Conservation (phyloP, 2,113 vertebrate genomes). For the Lepisosteus osseus region DNA sequence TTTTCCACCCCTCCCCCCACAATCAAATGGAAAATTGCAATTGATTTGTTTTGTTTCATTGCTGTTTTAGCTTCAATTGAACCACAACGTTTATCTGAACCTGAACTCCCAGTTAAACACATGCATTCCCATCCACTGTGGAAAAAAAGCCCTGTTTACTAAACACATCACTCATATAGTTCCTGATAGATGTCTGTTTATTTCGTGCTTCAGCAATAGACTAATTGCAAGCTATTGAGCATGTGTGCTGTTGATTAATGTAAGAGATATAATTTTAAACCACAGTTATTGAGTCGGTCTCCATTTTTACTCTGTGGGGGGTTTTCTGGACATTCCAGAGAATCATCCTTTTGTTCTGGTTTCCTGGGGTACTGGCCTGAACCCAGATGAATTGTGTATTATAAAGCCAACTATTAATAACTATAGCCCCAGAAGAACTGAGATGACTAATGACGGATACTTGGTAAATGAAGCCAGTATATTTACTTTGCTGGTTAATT, state of each 20-base stretch:
- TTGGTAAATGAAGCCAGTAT: neutral
- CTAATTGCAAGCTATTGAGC: conserved; percentile 10
- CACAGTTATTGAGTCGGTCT: neutral
- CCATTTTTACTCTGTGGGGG: neutral
- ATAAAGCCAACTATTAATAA: neutral
- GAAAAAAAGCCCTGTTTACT: neutral
- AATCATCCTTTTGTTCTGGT: conserved; percentile 7
- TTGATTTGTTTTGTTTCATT: conserved; percentile 27
- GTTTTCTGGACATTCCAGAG: neutral
- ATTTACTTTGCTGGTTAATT: neutral
- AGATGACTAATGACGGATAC: neutral
- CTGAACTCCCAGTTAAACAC: conserved; percentile 14
- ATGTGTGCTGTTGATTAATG: conserved; percentile 13
- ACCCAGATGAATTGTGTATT: neutral
- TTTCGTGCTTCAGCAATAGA: conserved; percentile 16
- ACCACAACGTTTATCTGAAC: conserved; percentile 17
- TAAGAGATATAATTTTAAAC: conserved; percentile 19
- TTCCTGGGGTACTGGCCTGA: neutral
- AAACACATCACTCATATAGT: conserved; percentile 22
- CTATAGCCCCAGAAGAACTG: neutral
- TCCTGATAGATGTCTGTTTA: conserved; percentile 28
- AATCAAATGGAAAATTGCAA: conserved; percentile 28
- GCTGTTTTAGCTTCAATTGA: conserved; percentile 8
- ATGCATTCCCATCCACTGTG: neutral
- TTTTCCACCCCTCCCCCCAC: neutral